Percentiles rank a stretch among this genome's conserved stretches.
These are phyloP conservation scores for Sarcophaga bullata DNA, from an alignment of 1,140 invertebrate genomes.

Conservation along the genomic window DNA sequence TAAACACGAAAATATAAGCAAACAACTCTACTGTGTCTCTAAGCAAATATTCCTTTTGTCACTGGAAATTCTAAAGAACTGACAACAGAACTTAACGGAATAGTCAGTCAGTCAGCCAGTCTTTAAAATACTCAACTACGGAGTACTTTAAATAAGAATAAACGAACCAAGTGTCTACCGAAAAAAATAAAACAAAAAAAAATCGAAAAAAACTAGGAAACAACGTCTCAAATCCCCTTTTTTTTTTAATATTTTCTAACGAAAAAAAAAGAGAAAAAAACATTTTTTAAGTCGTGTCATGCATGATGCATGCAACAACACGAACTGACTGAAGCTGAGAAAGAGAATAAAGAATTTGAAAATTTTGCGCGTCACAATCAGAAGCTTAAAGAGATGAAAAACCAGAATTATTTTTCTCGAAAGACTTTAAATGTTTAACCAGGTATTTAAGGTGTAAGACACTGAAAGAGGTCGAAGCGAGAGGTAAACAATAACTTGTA, in stretches of 20 bases:
- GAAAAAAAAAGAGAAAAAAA: no score
- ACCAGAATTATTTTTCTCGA: neutral
- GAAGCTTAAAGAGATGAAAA: neutral
- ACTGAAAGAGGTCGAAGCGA: neutral
- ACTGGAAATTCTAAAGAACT: neutral
- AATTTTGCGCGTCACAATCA: constrained; percentile 8
- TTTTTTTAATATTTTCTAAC: neutral
- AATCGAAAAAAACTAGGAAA: neutral
- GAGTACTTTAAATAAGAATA: constrained; percentile 22
- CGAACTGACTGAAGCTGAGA: neutral
- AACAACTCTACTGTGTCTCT: no score
- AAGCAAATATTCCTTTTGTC: neutral
- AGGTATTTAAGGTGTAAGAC: neutral
- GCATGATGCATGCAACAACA: neutral
- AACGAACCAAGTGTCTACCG: no score
- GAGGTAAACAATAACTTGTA: neutral
- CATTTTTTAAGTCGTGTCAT: neutral
- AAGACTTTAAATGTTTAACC: constrained; percentile 1
- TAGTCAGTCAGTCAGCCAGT: no score
- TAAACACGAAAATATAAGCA: no score
- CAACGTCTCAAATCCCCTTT: neutral
- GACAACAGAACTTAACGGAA: no score
- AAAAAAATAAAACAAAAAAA: no score
- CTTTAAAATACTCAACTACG: neutral
- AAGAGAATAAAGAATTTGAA: neutral